Percentiles rank a stretch among this genome's conserved stretches.
phyloP scores from a whole-genome alignment of 2,113 vertebrate genomes.

The Cavia aperea region DNA sequence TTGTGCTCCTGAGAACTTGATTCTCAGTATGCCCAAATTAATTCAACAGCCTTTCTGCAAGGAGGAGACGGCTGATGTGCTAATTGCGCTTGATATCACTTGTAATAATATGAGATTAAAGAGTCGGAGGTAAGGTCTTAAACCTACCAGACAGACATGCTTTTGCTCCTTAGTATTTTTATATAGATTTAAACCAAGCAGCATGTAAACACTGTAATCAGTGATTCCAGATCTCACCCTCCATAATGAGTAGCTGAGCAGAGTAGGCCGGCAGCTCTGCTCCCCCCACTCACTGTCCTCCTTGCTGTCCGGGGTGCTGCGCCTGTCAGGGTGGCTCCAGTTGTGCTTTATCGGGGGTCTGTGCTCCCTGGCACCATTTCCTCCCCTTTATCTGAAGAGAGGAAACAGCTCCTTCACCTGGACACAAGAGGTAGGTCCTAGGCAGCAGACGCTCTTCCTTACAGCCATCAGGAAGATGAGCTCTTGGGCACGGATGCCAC shows the following conservation, averaged over 20 bases:
- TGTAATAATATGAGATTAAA: constrained; percentile 48
- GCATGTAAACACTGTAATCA: constrained; percentile 39
- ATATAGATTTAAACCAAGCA: not conserved
- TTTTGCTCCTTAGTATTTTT: constrained; percentile 31
- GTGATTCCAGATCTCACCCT: constrained; percentile 27
- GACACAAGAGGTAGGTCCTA: rapidly evolving
- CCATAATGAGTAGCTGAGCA: not conserved
- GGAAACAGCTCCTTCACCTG: not conserved
- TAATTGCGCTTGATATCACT: constrained; percentile 23
- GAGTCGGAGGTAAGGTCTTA: constrained; percentile 1
- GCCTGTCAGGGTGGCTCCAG: too few species aligned
- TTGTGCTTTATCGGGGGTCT: not conserved
- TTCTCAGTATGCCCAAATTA: constrained; percentile 28
- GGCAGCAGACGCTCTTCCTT: not conserved
- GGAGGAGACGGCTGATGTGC: not conserved
- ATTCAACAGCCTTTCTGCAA: constrained; percentile 40
- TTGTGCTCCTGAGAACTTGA: not conserved
- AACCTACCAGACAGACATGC: not conserved
- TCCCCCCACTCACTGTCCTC: not conserved
- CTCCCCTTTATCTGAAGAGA: not conserved
- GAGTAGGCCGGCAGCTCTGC: constrained; percentile 47
- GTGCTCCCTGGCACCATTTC: not conserved
- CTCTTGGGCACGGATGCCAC: not conserved
- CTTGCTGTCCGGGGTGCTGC: not conserved
- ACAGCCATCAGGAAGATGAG: not conserved